Evolutionary conservation across 2,888 invertebrate genomes (phyloP), one percentile per base, ranked within the genome.

Genomic region (Petrophora chlorosata): DNA sequence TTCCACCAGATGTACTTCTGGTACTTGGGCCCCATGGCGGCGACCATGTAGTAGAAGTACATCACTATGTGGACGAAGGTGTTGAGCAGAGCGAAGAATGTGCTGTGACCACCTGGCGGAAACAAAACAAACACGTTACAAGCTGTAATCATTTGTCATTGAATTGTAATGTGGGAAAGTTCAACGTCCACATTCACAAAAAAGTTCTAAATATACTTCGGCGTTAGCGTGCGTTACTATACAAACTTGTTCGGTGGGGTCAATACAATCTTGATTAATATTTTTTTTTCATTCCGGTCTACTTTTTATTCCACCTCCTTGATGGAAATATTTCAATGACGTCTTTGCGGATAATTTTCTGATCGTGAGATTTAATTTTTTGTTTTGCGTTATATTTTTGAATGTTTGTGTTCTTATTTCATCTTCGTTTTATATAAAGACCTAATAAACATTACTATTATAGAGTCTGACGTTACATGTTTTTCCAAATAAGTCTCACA

Each of bases 1-100:
- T 98, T 99, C 98, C 98, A 99, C 98, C 98, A 98, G 67, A 98
- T 95, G 83, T 94, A 98, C 82, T 97, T 97, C 85, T 97, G 96
- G 85, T 96, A 98, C 74, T 93, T 91, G 28, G 98, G 98, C 40
- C 98, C 98, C 94, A 98, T 94, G 14, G 98, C 98, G 3, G 98
- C 94, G 55, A 98, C 92, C 94, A 98, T 97, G 82, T 98, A 99
- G 88, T 99, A 99, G 85, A 96, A 96, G 87, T 99, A 98, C 98
- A 99, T 98, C 58, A 98, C 93, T 73, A 98, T 96, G 86, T 99
- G 98, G 52, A 99, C 98, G 79, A 98, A 97, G 2, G 97, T 95
- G 86, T 98, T 98, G 67, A 98, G 92, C 67, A 98, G 92, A 22
- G 98, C 96, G 83, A 98, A 98, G 92, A 98, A 98, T 49, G 98